Evolutionary conservation across 2,888 invertebrate species (phyloP).

Genomic region (Lumbricus terrestris): DNA sequence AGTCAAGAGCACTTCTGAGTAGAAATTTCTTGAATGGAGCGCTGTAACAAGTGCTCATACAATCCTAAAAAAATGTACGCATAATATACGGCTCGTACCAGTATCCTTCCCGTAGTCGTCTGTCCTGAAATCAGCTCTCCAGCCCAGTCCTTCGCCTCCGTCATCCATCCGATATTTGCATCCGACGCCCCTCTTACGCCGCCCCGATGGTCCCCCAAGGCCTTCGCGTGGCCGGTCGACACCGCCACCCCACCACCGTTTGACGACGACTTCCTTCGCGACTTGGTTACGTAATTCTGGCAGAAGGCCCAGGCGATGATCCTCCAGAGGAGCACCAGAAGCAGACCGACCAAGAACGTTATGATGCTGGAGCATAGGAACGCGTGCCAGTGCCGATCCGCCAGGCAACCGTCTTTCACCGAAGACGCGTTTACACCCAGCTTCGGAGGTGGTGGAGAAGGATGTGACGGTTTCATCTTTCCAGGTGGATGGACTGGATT

Average conservation of each 20-base stretch:
- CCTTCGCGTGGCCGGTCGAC: background rate
- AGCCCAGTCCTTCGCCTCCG: slow-evolving; percentile 99
- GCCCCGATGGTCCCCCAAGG: slow-evolving; percentile 56
- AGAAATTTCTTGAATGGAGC: too few relatives aligned
- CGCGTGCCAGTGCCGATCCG: slow-evolving; percentile 73
- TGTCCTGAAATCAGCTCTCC: slow-evolving; percentile 99
- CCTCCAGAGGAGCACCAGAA: slow-evolving; percentile 91
- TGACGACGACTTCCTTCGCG: background rate
- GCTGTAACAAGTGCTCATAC: too few relatives aligned
- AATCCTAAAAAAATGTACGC: too few relatives aligned
- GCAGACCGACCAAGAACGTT: slow-evolving; percentile 89
- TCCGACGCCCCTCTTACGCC: slow-evolving; percentile 84
- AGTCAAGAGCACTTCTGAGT: too few relatives aligned
- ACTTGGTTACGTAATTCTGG: slow-evolving; percentile 43
- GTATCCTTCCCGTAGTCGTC: slow-evolving; percentile 89
- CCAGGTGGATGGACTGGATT: background rate
- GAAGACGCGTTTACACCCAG: background rate
- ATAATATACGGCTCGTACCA: slow-evolving; percentile 46
- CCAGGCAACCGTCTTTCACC: slow-evolving; percentile 17
- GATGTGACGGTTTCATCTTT: background rate
- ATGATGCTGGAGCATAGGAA: slow-evolving; percentile 94
- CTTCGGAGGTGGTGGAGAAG: background rate
- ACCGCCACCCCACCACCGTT: background rate
- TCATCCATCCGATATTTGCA: slow-evolving; percentile 78
- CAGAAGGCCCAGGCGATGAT: slow-evolving; percentile 89